These are phyloP conservation scores for Xiphydria camelus DNA, from an alignment of 2,888 invertebrate genomes.

Conservation along the genomic window DNA sequence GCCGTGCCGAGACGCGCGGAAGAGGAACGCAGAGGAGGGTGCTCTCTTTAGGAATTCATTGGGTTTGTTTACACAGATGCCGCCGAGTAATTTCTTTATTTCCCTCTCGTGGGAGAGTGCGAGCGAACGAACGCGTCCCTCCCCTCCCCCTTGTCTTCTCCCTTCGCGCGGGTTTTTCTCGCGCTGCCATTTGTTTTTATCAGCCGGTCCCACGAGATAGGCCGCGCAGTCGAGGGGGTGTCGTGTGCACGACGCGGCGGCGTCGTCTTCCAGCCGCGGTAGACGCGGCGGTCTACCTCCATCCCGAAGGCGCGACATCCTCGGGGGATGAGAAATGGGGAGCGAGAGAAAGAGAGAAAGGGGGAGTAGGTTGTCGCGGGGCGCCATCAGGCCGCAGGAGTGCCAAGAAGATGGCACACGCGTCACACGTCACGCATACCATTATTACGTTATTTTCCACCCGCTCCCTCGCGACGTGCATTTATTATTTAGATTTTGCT, in stretches of 20 bases:
- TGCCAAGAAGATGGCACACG: conserved; percentile 25
- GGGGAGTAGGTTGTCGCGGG: conserved; percentile 13
- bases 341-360: neutral
- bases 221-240: neutral
- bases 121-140: conserved; percentile 27
- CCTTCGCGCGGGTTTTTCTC: conserved; percentile 27
- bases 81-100: conserved; percentile 56
- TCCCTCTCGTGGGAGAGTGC: conserved; percentile 32
- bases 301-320: conserved; percentile 19
- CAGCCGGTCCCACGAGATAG: conserved; percentile 26
- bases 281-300: conserved; percentile 30
- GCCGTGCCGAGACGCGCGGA: neutral
- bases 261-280: conserved; percentile 16
- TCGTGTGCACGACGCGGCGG: conserved; percentile 10
- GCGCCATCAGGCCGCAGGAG: conserved; percentile 1
- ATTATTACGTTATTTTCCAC: conserved; percentile 50
- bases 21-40: conserved; percentile 4
- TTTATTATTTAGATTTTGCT: conserved; percentile 46
- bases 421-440: conserved; percentile 43
- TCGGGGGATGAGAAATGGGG: conserved; percentile 1
- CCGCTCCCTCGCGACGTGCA: conserved; percentile 28
- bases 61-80: conserved; percentile 39
- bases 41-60: conserved; percentile 39
- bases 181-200: conserved; percentile 56
- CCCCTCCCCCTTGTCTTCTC: conserved; percentile 18